Conservation (phyloP, 2,888 invertebrate species). For the Apoda limacodes region DNA sequence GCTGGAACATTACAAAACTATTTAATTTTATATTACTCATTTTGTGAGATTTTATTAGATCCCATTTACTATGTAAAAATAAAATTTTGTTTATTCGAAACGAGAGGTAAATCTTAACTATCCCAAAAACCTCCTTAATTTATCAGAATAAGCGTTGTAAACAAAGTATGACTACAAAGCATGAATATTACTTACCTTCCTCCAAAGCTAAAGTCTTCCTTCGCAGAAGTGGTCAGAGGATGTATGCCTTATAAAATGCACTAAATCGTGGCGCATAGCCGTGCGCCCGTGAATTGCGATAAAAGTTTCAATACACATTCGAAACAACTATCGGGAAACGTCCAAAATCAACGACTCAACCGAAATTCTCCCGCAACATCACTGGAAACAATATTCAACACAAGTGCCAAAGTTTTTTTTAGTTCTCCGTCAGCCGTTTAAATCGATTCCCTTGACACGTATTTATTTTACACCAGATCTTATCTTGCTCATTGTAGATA, state of each 20-base stretch:
- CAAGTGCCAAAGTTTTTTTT: no score
- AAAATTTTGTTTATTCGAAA: no score
- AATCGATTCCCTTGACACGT: constrained; percentile 15
- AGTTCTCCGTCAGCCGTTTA: neutral
- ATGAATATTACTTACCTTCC: constrained; percentile 33
- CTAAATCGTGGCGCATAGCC: constrained; percentile 82
- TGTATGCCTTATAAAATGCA: constrained; percentile 81
- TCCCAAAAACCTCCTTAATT: no score
- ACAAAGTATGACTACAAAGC: no score
- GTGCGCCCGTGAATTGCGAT: constrained; percentile 72
- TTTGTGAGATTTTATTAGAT: no score
- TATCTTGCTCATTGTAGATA: constrained; percentile 58
- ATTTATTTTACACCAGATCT: constrained; percentile 61
- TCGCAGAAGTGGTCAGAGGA: constrained; percentile 84
- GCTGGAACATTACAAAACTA: no score
- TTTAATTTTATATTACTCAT: no score
- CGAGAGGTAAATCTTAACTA: no score
- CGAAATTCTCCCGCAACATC: constrained; percentile 59
- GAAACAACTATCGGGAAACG: constrained; percentile 57
- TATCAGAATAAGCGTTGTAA: neutral
- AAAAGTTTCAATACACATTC: constrained; percentile 70
- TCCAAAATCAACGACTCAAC: constrained; percentile 47
- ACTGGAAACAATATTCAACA: constrained; percentile 48
- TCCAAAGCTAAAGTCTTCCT: constrained; percentile 59
- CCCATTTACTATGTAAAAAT: no score